A percentile compares a stretch with the other conserved stretches of the same genome.
phyloP scores from a whole-genome alignment of 2,888 invertebrate species.

The Ganaspis brasiliensis region DNA sequence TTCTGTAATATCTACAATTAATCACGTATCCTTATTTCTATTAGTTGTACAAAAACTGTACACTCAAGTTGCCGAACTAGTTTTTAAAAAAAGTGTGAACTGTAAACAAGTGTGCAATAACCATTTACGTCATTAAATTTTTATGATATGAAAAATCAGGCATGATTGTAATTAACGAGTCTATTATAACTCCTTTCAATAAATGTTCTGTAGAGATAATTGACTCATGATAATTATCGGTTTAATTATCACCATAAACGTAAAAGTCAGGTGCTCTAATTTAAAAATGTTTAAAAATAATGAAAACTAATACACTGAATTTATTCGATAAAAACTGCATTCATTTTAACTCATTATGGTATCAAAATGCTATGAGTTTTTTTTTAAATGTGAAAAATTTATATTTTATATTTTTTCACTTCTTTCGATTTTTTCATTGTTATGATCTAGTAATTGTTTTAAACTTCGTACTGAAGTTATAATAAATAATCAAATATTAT shows the following conservation, averaged over 20 bases:
- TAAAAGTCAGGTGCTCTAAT: not conserved
- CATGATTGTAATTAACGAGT: slow-evolving; percentile 32
- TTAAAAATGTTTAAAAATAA: not conserved
- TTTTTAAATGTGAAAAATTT: too few species aligned
- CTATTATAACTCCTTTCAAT: slow-evolving; percentile 5
- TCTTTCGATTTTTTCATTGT: too few species aligned
- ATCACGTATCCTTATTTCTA: not conserved
- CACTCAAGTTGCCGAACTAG: not conserved
- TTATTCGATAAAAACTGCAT: too few species aligned
- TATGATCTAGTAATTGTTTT: too few species aligned
- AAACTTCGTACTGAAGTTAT: too few species aligned
- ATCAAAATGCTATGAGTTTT: too few species aligned
- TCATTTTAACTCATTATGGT: too few species aligned
- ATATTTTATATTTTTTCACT: too few species aligned
- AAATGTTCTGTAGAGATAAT: not conserved
- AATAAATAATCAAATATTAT: too few species aligned
- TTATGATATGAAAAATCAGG: slow-evolving; percentile 31
- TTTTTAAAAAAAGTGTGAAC: slow-evolving; percentile 5
- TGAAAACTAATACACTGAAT: too few species aligned
- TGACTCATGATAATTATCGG: not conserved
- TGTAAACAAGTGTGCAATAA: slow-evolving; percentile 19
- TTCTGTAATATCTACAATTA: not conserved
- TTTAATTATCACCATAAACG: slow-evolving; percentile 1
- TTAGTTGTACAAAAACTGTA: not conserved
- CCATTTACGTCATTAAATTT: slow-evolving; percentile 23